Percentiles rank a stretch among this genome's conserved stretches.
Conservation (phyloP, 2,888 invertebrate species). For the Phymatocera aterrima region DNA sequence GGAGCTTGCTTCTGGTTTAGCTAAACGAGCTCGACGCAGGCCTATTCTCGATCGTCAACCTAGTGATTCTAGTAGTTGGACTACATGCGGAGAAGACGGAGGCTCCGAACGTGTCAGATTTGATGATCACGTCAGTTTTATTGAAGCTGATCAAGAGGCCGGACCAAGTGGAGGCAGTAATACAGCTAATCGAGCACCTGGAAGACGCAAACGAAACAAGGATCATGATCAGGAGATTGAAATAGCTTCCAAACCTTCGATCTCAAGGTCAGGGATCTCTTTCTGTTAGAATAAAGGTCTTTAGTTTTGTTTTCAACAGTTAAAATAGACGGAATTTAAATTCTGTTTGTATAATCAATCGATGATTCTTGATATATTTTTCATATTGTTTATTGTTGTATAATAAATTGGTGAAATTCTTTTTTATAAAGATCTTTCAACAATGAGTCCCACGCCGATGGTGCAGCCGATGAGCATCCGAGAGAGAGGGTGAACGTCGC, state of each 20-base stretch:
- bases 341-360: background rate
- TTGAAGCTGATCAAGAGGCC: slow-evolving; percentile 75
- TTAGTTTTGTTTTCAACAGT: background rate
- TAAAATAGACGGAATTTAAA: background rate
- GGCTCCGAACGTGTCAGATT: slow-evolving; percentile 81
- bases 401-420: background rate
- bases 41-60: slow-evolving; percentile 71
- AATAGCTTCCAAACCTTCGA: slow-evolving; percentile 60
- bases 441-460: slow-evolving; percentile 28
- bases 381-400: background rate
- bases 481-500: slow-evolving; percentile 76
- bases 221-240: slow-evolving; percentile 41
- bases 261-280: background rate
- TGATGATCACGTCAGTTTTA: slow-evolving; percentile 81
- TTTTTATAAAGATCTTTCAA: slow-evolving; percentile 12
- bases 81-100: slow-evolving; percentile 76
- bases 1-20: slow-evolving; percentile 72
- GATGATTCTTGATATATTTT: background rate
- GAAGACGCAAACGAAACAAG: slow-evolving; percentile 52
- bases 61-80: slow-evolving; percentile 71
- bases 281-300: background rate
- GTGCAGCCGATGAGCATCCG: slow-evolving; percentile 55
- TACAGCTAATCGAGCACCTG: slow-evolving; percentile 66
- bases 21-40: slow-evolving; percentile 71
- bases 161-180: slow-evolving; percentile 73